Percentiles rank a stretch among this genome's conserved stretches.
These are phyloP conservation scores for Montipora capricornis DNA, from an alignment of 64 coral and sea anemone genomes.

Conservation along the genomic window DNA sequence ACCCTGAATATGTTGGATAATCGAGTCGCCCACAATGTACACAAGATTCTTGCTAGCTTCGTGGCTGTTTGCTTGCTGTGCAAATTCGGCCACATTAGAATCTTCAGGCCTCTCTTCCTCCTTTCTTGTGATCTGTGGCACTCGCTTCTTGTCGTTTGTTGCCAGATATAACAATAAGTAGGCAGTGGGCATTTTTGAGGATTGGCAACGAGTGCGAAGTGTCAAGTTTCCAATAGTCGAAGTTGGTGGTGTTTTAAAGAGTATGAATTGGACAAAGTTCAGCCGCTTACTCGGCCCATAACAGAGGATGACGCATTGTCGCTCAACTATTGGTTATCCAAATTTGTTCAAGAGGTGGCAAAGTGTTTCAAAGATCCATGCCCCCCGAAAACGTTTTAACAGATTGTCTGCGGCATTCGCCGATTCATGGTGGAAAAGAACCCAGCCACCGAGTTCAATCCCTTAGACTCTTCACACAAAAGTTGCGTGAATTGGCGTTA, in stretches of 20 bases:
- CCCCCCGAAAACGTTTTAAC: not conserved
- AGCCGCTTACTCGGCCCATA: not conserved
- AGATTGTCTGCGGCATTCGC: conserved; percentile 2
- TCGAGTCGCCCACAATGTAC: not conserved
- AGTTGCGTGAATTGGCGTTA: conserved; percentile 21
- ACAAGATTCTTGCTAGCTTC: not conserved
- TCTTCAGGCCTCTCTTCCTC: no score
- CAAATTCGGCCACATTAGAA: no score
- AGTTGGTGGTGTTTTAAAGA: not conserved
- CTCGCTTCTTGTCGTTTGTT: not conserved
- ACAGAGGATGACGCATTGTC: not conserved
- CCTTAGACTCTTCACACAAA: conserved; percentile 17
- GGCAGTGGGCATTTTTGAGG: not conserved
- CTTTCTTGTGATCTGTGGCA: no score
- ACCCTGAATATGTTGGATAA: no score
- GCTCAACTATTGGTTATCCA: no score
- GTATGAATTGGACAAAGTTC: conserved; percentile 4
- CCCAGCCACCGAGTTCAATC: not conserved
- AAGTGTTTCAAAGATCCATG: no score
- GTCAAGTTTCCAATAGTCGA: not conserved
- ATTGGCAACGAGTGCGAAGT: not conserved
- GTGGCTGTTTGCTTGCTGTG: no score
- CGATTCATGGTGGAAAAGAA: conserved; percentile 26
- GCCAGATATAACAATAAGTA: no score
- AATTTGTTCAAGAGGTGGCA: no score